Base-by-base conservation (phyloP, 2,113 vertebrate species). In the Paradisaea rubra region DNA sequence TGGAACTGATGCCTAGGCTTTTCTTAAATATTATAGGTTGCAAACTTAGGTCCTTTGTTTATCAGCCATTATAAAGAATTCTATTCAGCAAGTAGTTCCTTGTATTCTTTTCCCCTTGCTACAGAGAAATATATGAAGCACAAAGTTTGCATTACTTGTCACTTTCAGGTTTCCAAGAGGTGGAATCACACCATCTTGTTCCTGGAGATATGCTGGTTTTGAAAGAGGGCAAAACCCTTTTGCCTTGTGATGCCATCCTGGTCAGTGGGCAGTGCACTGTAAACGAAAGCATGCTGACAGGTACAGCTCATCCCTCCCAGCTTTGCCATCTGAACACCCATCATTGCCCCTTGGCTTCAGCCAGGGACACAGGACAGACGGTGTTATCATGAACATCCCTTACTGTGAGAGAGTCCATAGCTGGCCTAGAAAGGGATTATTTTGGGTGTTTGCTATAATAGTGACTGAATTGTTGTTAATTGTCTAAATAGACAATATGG, bases 201-300 rank as follows among this genome's bases (percentile, higher is more conserved):
- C 98, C 98, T 37, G 98, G 98, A 93, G 98, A 98, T 86, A 45
- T 72, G 15, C 93, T 98, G 85, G 80, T 97, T 84, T 91, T 98
- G 90, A 97, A 96, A 44, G 97, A 96, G 49, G 97, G 94, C 82
- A 97, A 84, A 91, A 66, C 93, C 18, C 79, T 97, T 45, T 86
- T 98, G 92, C 97, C 98, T 9, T 98, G 98, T 35, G 98, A 98
- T 80, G 98, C 97, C 68, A 24, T 98, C 56, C 94, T 98, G 77
- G 74, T 98, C 63, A 97, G 97, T 0, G 98, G 98, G 59, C 95
- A 94, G 87, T 98, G 98, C 60, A 90, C 96, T 71, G 98, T 98
- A 7, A 97, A 98, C 47, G 98, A 98, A 96, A 97, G 98, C 94
- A 98, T 98, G 98, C 96, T 98, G 76, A 98, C 98, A 95, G 98